Conservation (phyloP, 2,888 invertebrate genomes). For the Notodonta ziczac region DNA sequence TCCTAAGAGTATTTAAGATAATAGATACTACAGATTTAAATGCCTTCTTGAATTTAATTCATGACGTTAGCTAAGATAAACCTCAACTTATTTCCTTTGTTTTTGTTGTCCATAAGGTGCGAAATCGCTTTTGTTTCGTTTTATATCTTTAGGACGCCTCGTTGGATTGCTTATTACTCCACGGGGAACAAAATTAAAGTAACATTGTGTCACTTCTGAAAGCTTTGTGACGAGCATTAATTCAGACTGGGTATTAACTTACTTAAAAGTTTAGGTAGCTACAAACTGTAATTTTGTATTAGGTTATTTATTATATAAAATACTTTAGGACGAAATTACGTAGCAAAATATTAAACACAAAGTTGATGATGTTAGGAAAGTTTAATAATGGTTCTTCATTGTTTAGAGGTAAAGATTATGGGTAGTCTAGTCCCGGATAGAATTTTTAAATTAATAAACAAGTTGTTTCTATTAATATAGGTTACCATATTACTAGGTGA, state of each 20-base stretch:
- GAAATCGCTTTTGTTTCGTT: conserved; percentile 16
- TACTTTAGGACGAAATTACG: background rate
- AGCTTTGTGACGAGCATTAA: conserved; percentile 46
- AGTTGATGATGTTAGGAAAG: background rate
- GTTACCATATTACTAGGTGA: no score
- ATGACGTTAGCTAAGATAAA: background rate
- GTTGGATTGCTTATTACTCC: conserved; percentile 32
- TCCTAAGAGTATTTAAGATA: background rate
- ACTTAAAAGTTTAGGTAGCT: conserved; percentile 40
- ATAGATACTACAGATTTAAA: background rate
- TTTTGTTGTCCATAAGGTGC: conserved; percentile 8
- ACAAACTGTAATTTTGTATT: conserved; percentile 36
- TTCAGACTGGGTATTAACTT: conserved; percentile 41
- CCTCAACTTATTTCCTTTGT: conserved; percentile 1
- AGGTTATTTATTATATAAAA: conserved; percentile 31
- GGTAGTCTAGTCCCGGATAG: no score
- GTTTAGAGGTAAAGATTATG: no score
- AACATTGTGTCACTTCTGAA: conserved; percentile 42
- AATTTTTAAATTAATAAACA: no score
- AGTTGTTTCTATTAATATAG: no score
- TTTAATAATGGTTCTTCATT: background rate
- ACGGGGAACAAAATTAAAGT: conserved; percentile 47
- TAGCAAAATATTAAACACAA: conserved; percentile 6
- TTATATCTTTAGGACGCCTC: conserved; percentile 14
- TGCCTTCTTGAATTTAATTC: background rate